Evolutionary conservation across 1,140 invertebrate species (phyloP), one percentile per base, ranked within the genome.

Genomic region (Luehdorfia chinensis): DNA sequence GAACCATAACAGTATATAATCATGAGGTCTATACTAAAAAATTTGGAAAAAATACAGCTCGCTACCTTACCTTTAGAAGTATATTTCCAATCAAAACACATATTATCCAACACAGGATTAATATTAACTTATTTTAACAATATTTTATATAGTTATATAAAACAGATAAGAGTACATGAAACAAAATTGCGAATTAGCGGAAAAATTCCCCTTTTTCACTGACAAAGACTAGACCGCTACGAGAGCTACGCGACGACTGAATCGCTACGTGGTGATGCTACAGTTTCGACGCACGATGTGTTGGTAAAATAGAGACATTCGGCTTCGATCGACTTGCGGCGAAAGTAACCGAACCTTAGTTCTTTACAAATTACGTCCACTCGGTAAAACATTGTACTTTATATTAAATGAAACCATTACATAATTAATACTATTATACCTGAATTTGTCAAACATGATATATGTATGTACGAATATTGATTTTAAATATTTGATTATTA

Each of bases 221-320:
- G 12, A 23, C 59, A 62, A 66, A 65, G 69, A 65, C 67, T 45
- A 46, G 41, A 46, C 47, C 50, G 53, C 69, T 75, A 75, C 74
- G 69, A 57, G 33, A 19, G 64, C 72, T 69, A 78, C 72, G 71
- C 63, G 55, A 55, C 70, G 67, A 81, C 80, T 84, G 69, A 64
- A 63, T 65, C 51, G 72, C 75, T 84, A 81, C 75, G 72, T 58
- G 62, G 28, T 34, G 30, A 46, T 36, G 51, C 74, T 63, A 64
- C 59, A 59, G 56, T 59, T 54, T 52, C 59, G 54, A 57, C 55
- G 43, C 59, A 47, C 56, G 53, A 57, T 51, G 59, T 55, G 36
- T 41, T 39, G 36, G 36, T 25, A 59, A 69, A 77, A 74, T 71
- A 73, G 55, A 68, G 57, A 61, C 60, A 59, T 48, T 77, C 75